Conservation (phyloP, 2,888 invertebrate species). For the Aphodius sticticus region DNA sequence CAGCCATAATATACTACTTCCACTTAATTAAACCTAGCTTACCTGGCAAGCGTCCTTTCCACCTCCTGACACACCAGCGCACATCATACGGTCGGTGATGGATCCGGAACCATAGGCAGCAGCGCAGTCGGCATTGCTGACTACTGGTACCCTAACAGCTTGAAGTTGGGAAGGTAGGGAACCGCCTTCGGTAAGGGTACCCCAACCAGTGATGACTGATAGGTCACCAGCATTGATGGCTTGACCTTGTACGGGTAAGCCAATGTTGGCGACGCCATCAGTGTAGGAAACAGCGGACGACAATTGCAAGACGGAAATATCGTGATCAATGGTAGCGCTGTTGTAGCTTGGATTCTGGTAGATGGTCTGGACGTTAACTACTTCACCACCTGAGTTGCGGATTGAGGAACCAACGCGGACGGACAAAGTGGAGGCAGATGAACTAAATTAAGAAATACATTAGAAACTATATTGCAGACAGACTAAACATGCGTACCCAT, state of each 20-base stretch:
- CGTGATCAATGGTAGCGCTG: slow-evolving; percentile 47
- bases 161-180: slow-evolving; percentile 32
- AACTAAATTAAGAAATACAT: too few species aligned
- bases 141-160: slow-evolving; percentile 38
- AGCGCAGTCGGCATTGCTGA: slow-evolving; percentile 36
- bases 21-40: neutral
- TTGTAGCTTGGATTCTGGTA: slow-evolving; percentile 48
- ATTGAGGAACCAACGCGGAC: slow-evolving; percentile 36
- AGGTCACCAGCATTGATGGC: slow-evolving; percentile 25
- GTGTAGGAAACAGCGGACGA: too few species aligned
- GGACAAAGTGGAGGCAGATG: neutral
- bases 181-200: slow-evolving; percentile 35
- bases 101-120: slow-evolving; percentile 30
- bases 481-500: too few species aligned
- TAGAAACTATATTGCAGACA: too few species aligned
- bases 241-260: slow-evolving; percentile 27
- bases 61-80: slow-evolving; percentile 41
- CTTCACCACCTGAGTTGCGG: slow-evolving; percentile 33
- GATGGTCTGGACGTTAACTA: slow-evolving; percentile 35
- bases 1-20: neutral
- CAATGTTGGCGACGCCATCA: too few species aligned
- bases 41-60: slow-evolving; percentile 42
- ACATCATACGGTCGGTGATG: slow-evolving; percentile 41
- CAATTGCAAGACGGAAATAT: slow-evolving; percentile 52
- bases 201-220: slow-evolving; percentile 40